Evolutionary conservation across 2,888 invertebrate genomes (phyloP).

Genomic region (Megaustenia siamemsis): DNA sequence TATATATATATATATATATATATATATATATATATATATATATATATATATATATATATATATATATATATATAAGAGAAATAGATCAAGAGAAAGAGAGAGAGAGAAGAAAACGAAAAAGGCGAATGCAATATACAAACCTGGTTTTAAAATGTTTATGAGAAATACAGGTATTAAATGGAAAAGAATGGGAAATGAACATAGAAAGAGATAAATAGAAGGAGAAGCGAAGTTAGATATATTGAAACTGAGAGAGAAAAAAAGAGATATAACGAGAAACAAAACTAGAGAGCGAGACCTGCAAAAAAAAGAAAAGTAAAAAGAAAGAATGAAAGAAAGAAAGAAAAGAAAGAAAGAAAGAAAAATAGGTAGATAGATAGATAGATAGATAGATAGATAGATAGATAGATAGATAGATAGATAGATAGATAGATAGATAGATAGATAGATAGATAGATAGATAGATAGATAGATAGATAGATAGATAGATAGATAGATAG

Average conservation of each 20-base stretch:
- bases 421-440: neutral
- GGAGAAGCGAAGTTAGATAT: neutral
- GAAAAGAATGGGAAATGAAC: too few relatives aligned
- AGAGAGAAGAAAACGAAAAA: too few relatives aligned
- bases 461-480: neutral
- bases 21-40: slow-evolving; percentile 3
- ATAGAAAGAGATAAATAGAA: too few relatives aligned
- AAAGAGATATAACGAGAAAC: neutral
- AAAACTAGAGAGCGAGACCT: slow-evolving; percentile 38
- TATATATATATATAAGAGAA: neutral
- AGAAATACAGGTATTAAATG: too few relatives aligned
- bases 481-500: neutral
- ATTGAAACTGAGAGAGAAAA: neutral
- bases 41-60: slow-evolving; percentile 3
- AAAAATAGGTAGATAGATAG: too few relatives aligned
- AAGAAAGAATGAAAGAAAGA: too few relatives aligned
- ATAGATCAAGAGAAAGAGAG: too few relatives aligned
- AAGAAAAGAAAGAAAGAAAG: too few relatives aligned
- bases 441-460: neutral
- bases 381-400: neutral
- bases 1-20: neutral
- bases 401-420: neutral
- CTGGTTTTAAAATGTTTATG: too few relatives aligned
- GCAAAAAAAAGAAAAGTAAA: too few relatives aligned
- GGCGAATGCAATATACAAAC: too few relatives aligned